Base-by-base conservation (phyloP, 2,888 invertebrate genomes). In the Meiosimyza decipiens region DNA sequence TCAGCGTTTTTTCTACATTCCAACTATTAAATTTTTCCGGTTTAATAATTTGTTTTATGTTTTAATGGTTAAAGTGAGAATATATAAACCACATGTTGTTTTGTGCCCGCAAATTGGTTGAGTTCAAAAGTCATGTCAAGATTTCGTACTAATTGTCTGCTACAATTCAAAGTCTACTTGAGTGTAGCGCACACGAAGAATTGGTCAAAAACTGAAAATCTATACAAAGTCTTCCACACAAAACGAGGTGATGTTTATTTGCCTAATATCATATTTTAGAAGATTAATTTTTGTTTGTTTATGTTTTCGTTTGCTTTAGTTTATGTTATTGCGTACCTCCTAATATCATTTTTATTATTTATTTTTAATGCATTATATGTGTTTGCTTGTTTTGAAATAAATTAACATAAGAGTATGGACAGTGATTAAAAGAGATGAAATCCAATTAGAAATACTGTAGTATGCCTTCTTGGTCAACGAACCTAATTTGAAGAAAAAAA, bases 201-300 rank as follows among this genome's bases (percentile, higher is more conserved):
- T 70, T 62, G 50, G n/a, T 60, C 55, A 52, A 50, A 40, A 50
- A 13, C 6, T 16, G 49, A 33, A 12, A 70, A 33, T 12, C 16
- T 4, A 62, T 62, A 69, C 40, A 51, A 60, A 13, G 62, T 11
- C 15, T 16, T 49, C 54, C 60, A 50, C 71, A 64, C 71, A 71
- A 71, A 65, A 57, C 71, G 57, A 71, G 71, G 71, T 71, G 71
- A 71, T 71, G 40, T 57, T 50, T 50, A 12, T 63, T 63, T 11
- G 4, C 28, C 3, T 28, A 28, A 16, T 18, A 4, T 11, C 55
- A 55, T 55, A 55, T n/a, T 18, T 28, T 28, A 4, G 2, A 28
- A 28, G 28, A 28, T 55, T 11, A 2, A 55, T 55, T 13, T 55
- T 49, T 13, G 7, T 16, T 47, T 63, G 12, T 63, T 63, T 40